Conservation (phyloP, 2,888 invertebrate genomes). For the Chrysolina oricalcia region DNA sequence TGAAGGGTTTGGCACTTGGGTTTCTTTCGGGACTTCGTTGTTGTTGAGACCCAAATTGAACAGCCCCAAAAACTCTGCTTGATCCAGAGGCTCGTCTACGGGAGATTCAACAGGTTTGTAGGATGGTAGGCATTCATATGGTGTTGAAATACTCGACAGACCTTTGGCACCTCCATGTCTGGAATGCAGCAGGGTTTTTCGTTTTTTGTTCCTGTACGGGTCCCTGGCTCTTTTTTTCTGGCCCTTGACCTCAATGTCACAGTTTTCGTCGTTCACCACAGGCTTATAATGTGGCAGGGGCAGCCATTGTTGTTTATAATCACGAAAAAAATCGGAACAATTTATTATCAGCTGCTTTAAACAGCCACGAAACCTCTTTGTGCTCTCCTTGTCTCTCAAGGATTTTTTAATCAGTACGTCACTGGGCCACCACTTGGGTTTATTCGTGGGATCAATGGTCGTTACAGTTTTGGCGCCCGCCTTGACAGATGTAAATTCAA, state of each 20-base stretch:
- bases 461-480: slow-evolving; percentile 37
- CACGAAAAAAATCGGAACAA: slow-evolving; percentile 39
- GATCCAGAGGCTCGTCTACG: slow-evolving; percentile 13
- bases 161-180: not conserved
- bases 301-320: slow-evolving; percentile 37
- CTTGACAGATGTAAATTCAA: slow-evolving; percentile 36
- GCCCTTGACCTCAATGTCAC: slow-evolving; percentile 19
- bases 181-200: slow-evolving; percentile 26
- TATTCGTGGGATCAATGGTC: slow-evolving; percentile 24
- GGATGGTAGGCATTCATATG: slow-evolving; percentile 11
- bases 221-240: slow-evolving; percentile 32
- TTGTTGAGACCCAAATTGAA: slow-evolving; percentile 35
- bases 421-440: slow-evolving; percentile 36
- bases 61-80: slow-evolving; percentile 32
- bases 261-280: slow-evolving; percentile 40
- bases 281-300: slow-evolving; percentile 26
- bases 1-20: slow-evolving; percentile 20
- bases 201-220: slow-evolving; percentile 23
- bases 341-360: slow-evolving; percentile 36
- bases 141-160: not conserved
- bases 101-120: slow-evolving; percentile 29
- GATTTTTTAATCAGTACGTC: slow-evolving; percentile 30
- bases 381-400: slow-evolving; percentile 17
- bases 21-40: slow-evolving; percentile 25
- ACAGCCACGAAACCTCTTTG: slow-evolving; percentile 34